These are phyloP conservation scores for Sebastiscus tertius DNA, from an alignment of 2,797 vertebrate genomes.

Conservation along the genomic window DNA sequence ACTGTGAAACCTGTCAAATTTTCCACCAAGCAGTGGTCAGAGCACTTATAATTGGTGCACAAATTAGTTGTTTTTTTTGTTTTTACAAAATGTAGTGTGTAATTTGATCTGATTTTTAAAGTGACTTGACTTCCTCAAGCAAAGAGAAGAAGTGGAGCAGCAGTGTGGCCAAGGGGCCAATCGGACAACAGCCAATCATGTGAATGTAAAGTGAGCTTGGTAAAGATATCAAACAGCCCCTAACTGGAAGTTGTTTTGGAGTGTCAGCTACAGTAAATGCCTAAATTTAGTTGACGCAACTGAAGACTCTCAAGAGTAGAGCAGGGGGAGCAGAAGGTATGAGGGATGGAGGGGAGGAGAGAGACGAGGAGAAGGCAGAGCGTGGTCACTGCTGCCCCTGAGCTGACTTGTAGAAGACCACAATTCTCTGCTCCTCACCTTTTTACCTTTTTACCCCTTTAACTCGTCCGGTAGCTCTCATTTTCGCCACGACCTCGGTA, in stretches of 20 bases:
- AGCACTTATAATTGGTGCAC: background rate
- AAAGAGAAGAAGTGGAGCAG: background rate
- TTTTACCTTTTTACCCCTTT: slow-evolving; percentile 56
- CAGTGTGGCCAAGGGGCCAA: background rate
- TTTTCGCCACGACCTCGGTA: slow-evolving; percentile 40
- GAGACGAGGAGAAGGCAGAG: slow-evolving; percentile 10
- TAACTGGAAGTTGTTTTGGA: background rate
- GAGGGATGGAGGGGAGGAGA: background rate
- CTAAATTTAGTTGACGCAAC: background rate
- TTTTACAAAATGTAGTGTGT: background rate
- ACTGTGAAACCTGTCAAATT: background rate
- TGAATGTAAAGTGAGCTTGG: background rate
- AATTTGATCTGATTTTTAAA: slow-evolving; percentile 1
- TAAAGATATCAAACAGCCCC: background rate
- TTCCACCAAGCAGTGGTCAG: slow-evolving; percentile 4
- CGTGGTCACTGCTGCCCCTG: slow-evolving; percentile 35
- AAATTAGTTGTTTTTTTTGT: background rate
- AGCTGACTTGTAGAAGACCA: slow-evolving; percentile 38
- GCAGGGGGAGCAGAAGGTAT: background rate
- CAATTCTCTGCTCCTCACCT: slow-evolving; percentile 41
- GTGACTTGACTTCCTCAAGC: background rate
- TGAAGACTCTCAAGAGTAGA: background rate
- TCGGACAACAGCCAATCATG: background rate
- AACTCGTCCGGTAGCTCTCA: slow-evolving; percentile 31
- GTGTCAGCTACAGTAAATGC: too few relatives aligned